Conservation (phyloP, 37 sponge, comb jelly and placozoan species). For the Oopsacas minuta region DNA sequence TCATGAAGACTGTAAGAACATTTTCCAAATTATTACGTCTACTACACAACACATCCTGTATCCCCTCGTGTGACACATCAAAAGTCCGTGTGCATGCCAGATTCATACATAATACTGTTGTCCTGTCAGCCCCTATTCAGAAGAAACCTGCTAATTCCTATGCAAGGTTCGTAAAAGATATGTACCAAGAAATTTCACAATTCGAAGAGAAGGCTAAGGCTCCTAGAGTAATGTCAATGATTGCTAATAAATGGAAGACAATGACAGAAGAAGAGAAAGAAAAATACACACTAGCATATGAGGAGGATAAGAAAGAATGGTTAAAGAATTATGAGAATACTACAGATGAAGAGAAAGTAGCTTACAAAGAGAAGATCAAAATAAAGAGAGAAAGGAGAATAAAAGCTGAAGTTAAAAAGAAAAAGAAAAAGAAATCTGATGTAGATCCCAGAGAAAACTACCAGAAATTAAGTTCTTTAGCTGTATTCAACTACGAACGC, state of each 20-base stretch:
- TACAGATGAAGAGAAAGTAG: neutral
- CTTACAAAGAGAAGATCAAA: neutral
- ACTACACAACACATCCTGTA: no score
- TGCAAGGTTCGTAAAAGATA: neutral
- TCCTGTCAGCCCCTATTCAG: neutral
- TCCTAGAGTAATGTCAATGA: neutral
- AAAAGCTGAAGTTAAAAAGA: neutral
- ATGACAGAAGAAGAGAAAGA: neutral
- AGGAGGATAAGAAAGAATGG: neutral
- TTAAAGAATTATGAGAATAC: neutral
- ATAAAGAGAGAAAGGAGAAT: neutral
- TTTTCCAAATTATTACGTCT: no score
- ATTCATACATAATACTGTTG: neutral
- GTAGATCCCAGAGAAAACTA: neutral
- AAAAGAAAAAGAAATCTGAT: neutral
- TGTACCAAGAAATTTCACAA: neutral
- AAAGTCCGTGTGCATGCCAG: no score
- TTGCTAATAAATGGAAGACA: neutral
- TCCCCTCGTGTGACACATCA: no score
- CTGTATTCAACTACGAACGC: neutral
- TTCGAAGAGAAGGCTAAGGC: neutral
- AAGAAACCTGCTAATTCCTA: neutral
- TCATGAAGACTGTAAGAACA: no score
- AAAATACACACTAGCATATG: neutral
- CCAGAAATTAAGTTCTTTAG: neutral